A percentile compares a stretch with the other conserved stretches of the same genome.
Evolutionary conservation across 2,888 invertebrate species (phyloP).

Genomic region (Abscondita cerata): DNA sequence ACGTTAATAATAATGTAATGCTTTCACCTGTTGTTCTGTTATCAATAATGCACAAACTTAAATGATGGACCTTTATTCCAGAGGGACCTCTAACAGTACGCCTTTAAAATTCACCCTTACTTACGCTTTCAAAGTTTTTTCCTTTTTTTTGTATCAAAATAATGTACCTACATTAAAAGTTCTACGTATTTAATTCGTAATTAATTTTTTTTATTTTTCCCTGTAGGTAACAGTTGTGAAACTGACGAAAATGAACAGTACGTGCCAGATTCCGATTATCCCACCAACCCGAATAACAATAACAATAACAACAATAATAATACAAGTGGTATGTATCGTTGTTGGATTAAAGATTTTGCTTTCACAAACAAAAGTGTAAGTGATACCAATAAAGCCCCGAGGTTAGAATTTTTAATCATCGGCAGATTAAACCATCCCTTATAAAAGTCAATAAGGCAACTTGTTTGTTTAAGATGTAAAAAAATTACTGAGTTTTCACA

Average conservation of each 20-base stretch:
- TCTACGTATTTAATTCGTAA: slow-evolving; percentile 3
- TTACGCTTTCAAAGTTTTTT: slow-evolving; percentile 13
- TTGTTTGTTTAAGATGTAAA: slow-evolving; percentile 52
- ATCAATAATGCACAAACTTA: slow-evolving; percentile 52
- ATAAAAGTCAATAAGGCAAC: slow-evolving; percentile 45
- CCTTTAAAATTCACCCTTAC: slow-evolving; percentile 29
- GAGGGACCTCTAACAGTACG: slow-evolving; percentile 33
- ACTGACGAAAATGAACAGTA: slow-evolving; percentile 64
- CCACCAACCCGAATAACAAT: slow-evolving; percentile 35
- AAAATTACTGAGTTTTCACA: slow-evolving; percentile 32
- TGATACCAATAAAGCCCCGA: slow-evolving; percentile 37
- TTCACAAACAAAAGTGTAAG: slow-evolving; percentile 21
- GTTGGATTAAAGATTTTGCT: slow-evolving; percentile 2
- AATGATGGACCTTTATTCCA: slow-evolving; percentile 53
- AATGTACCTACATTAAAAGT: slow-evolving; percentile 1
- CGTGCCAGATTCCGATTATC: slow-evolving; percentile 58
- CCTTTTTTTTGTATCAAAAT: slow-evolving; percentile 4
- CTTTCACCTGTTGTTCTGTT: slow-evolving; percentile 52
- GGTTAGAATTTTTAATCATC: slow-evolving; percentile 51
- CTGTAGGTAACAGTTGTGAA: slow-evolving; percentile 62
- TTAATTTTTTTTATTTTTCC: slow-evolving; percentile 24
- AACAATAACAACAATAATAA: neutral
- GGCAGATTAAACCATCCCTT: slow-evolving; percentile 33
- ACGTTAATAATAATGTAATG: slow-evolving; percentile 33
- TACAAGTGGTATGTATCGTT: slow-evolving; percentile 18